Base-by-base conservation (phyloP, 2,113 vertebrate species). In the Tyto alba region DNA sequence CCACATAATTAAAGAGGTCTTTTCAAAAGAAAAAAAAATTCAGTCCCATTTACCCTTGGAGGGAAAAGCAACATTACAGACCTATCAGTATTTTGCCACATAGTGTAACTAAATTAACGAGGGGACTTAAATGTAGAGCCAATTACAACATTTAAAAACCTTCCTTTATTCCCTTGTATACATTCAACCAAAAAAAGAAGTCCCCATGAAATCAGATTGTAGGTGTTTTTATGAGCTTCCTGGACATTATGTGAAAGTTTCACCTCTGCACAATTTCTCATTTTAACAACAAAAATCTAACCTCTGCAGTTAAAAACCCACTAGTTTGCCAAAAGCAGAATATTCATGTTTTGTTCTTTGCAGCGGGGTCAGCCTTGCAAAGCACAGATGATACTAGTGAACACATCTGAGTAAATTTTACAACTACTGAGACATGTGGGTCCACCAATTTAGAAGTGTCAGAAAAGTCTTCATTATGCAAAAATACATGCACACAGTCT, bases 1-100 rank as follows among this genome's bases (percentile, higher is more conserved):
- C 34, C 47, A 95, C 85, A 85, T 97, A 96, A 97, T 95, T 96
- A 94, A 66, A 82, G 81, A 93, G 81, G 59, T 71, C 77, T 96
- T 93, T 95, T 95, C 77, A 93, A 96, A 93, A 85, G 76, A 81
- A 89, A 59, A 41, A 97, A 95, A 71, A 69, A 92, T n/a, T 48
- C 57, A 88, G 90, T 94, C 66, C 64, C 71, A 88, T 95, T 95
- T 88, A 82, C 62, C 60, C 95, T 94, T 90, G 57, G 66, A 97
- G 68, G 41, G 69, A 96, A 95, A 94, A 95, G 62, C 84, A 96
- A 75, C 80, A 75, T 87, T 88, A 96, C 52, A 93, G 79, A 95
- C 71, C 38, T 93, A 93, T 71, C 83, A 91, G 81, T 92, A 91
- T 77, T 94, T 89, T 95, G 55, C 89, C 89, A 18, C 48, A 87